phyloP scores from a whole-genome alignment of 1,140 invertebrate genomes.

The Drosophila littoralis region DNA sequence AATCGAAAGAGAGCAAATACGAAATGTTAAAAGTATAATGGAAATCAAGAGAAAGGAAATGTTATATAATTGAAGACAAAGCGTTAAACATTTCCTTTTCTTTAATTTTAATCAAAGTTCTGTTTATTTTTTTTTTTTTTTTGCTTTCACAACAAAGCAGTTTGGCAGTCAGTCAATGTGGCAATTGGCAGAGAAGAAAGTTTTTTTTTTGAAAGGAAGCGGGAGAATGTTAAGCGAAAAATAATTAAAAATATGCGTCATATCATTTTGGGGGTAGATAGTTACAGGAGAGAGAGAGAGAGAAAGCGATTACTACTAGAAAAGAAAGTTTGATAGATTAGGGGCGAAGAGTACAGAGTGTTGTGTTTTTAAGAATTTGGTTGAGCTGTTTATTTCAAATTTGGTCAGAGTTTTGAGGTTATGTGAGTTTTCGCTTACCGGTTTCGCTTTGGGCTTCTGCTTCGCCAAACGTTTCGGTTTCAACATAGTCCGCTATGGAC shows the following conservation, averaged over 20 bases:
- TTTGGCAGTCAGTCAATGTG: slow-evolving; percentile 81
- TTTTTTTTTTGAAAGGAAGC: slow-evolving; percentile 18
- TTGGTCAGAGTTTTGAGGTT: slow-evolving; percentile 1
- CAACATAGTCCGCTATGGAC: slow-evolving; percentile 83
- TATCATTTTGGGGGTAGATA: slow-evolving; percentile 26
- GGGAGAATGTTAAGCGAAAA: slow-evolving; percentile 26
- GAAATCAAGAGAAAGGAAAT: slow-evolving; percentile 16
- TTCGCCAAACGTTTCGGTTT: slow-evolving; percentile 83
- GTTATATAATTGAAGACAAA: slow-evolving; percentile 12
- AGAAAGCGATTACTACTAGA: slow-evolving; percentile 10
- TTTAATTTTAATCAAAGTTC: slow-evolving; percentile 31
- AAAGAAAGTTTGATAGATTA: slow-evolving; percentile 23
- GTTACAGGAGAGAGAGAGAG: slow-evolving; percentile 6
- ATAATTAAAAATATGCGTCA: slow-evolving; percentile 36
- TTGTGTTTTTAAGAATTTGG: slow-evolving; percentile 1
- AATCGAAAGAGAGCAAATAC: slow-evolving; percentile 31
- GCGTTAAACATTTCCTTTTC: slow-evolving; percentile 7
- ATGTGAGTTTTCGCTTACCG: slow-evolving; percentile 68
- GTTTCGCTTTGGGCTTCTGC: slow-evolving; percentile 84
- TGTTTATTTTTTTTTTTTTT: slow-evolving; percentile 30
- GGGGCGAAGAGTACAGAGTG: slow-evolving; percentile 1
- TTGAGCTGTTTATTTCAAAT: slow-evolving; percentile 1
- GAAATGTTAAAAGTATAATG: slow-evolving; percentile 13
- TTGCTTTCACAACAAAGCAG: slow-evolving; percentile 71
- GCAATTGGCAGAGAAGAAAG: slow-evolving; percentile 33